Conservation (phyloP, 1,140 invertebrate species). For the Propsilocerus akamusi region DNA sequence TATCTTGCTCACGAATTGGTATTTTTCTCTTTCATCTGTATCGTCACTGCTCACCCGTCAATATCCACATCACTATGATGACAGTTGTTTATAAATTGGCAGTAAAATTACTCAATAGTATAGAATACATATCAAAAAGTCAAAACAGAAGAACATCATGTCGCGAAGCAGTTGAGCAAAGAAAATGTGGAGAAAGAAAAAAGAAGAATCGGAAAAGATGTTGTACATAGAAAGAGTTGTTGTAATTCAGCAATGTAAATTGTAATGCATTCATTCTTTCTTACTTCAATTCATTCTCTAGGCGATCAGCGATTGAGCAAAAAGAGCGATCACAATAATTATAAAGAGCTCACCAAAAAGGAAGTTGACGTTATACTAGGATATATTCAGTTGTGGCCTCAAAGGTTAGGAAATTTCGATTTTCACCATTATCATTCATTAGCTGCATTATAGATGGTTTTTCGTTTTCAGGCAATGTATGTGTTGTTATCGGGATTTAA, state of each 20-base stretch:
- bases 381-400: slow-evolving; percentile 1
- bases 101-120: too few species aligned
- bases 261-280: background rate
- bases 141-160: too few species aligned
- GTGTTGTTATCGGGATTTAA: slow-evolving; percentile 76
- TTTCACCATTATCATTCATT: slow-evolving; percentile 5
- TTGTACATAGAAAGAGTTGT: background rate
- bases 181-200: background rate
- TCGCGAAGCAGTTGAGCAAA: background rate
- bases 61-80: too few species aligned
- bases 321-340: slow-evolving; percentile 5
- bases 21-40: slow-evolving; percentile 6
- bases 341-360: slow-evolving; percentile 5
- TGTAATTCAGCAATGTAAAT: background rate
- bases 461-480: slow-evolving; percentile 71
- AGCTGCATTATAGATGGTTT: slow-evolving; percentile 9
- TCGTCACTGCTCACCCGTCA: too few species aligned
- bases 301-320: slow-evolving; percentile 3
- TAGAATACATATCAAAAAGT: too few species aligned
- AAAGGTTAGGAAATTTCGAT: slow-evolving; percentile 6
- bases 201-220: background rate
- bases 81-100: too few species aligned
- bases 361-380: slow-evolving; percentile 5
- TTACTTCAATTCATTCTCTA: background rate
- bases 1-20: slow-evolving; percentile 1